phyloP scores from a whole-genome alignment of 2,888 invertebrate genomes.

The Heliconius charithonia region DNA sequence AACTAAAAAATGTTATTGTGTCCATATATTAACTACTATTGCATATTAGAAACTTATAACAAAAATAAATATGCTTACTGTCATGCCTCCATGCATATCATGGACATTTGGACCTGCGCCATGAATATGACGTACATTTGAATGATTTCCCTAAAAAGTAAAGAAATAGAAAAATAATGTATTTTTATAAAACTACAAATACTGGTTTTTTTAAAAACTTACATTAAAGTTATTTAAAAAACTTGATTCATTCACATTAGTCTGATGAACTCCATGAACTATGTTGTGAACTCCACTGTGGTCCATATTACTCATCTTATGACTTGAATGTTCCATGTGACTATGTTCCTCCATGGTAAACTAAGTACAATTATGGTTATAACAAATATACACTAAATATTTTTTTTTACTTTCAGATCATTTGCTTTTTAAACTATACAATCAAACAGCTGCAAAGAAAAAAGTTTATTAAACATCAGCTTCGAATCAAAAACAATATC shows the following conservation, averaged over 20 bases:
- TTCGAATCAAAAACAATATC: constrained; percentile 45
- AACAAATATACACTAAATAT: constrained; percentile 8
- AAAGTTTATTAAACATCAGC: constrained; percentile 50
- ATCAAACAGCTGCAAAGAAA: constrained; percentile 35
- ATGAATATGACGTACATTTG: constrained; percentile 4
- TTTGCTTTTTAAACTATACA: constrained; percentile 38
- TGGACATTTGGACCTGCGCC: neutral
- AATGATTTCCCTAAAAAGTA: constrained; percentile 13
- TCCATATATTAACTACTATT: neutral
- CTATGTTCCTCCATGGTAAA: constrained; percentile 51
- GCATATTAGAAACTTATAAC: neutral
- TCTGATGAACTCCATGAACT: constrained; percentile 50
- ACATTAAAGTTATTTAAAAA: constrained; percentile 52
- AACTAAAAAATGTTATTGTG: constrained; percentile 84
- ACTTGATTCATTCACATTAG: constrained; percentile 52
- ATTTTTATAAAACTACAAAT: neutral
- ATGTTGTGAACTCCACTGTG: constrained; percentile 50
- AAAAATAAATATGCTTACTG: constrained; percentile 9
- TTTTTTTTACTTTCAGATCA: constrained; percentile 13
- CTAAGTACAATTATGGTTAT: constrained; percentile 12
- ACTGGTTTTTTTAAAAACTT: constrained; percentile 38
- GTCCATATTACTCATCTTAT: constrained; percentile 51
- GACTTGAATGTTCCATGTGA: constrained; percentile 57
- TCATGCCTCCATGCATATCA: constrained; percentile 29
- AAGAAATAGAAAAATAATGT: neutral